Percentiles rank a stretch among this genome's conserved stretches.
phyloP scores from a whole-genome alignment of 2,797 vertebrate genomes.

The Champsocephalus esox region DNA sequence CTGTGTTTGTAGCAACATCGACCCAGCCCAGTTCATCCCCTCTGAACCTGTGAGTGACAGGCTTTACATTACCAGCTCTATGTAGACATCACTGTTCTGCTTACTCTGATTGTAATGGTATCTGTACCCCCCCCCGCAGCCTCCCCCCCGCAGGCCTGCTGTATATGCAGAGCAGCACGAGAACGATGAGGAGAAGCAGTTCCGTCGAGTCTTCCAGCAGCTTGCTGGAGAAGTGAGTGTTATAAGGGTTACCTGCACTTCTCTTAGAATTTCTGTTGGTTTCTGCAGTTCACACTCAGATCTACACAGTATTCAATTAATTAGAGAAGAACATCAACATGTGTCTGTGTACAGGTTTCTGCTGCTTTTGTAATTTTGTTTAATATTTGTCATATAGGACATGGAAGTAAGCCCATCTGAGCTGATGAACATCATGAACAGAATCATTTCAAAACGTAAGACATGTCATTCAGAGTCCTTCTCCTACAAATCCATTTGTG shows the following conservation, averaged over 20 bases:
- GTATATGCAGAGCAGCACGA: conserved; percentile 88
- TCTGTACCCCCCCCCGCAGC: conserved; percentile 60
- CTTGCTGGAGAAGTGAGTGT: conserved; percentile 93
- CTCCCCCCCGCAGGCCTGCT: conserved; percentile 84
- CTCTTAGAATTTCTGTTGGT: neutral
- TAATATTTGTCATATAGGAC: conserved; percentile 78
- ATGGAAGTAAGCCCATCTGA: conserved; percentile 94
- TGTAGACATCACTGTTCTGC: neutral
- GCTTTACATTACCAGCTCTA: neutral
- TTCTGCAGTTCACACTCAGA: neutral
- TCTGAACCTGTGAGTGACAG: conserved; percentile 82
- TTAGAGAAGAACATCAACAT: neutral
- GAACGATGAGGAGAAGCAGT: conserved; percentile 89
- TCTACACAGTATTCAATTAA: neutral
- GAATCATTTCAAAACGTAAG: conserved; percentile 90
- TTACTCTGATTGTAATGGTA: conserved; percentile 7
- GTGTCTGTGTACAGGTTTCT: neutral
- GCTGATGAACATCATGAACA: conserved; percentile 95
- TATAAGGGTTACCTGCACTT: neutral
- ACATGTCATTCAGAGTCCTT: conserved; percentile 1
- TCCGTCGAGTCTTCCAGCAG: conserved; percentile 91
- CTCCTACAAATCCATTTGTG: neutral
- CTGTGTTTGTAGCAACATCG: conserved; percentile 78
- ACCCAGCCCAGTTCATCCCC: conserved; percentile 78
- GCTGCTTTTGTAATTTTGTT: neutral